Evolutionary conservation across 1,140 invertebrate genomes (phyloP), one percentile per base, ranked within the genome.

Genomic region (Trichonephila clavipes): DNA sequence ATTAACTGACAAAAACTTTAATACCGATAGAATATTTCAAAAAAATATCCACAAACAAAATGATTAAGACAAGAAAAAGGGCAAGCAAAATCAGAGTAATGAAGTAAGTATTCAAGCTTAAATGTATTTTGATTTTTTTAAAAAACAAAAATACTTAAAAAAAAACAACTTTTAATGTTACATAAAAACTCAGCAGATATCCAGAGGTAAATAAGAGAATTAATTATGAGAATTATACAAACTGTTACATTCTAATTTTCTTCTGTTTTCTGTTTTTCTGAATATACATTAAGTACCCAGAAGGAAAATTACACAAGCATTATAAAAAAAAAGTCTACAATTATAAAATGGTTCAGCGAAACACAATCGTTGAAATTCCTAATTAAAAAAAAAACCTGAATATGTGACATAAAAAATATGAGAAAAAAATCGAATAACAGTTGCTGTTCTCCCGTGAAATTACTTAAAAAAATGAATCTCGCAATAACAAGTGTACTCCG

Each of bases 211-310:
- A 69, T 12, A 24, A 24, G n/a, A 40, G 72, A 77, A 77, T 77
- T 77, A 77, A 77, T 77, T 77, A 77, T 77, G 72, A 77, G 72
- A 77, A 77, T 77, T 77, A 77, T 77, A 34, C 28, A 28, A 77
- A 77, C 28, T 77, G 72, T 77, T 77, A 77, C 28, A 19, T 40
- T 18, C 72, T 77, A 77, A 77, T 77, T 77, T 69, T 24, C 21
- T 51, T 51, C 10, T 51, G 7, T 51, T 51, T 12, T 5, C 51
- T 12, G 10, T 34, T 24, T 72, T 16, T 34, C 14, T 40, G 18
- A 18, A 18, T 40, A 19, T 40, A 77, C 34, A 28, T 77, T 5
- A 77, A 19, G 72, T 77, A 34, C 18, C 72, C 34, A 12, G 21
- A 58, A 85, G 82, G 19, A 85, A 85, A 85, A 44, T 34, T 77